These are phyloP conservation scores for Lepidurus packardi DNA, from an alignment of 1,140 invertebrate species.

Conservation along the genomic window DNA sequence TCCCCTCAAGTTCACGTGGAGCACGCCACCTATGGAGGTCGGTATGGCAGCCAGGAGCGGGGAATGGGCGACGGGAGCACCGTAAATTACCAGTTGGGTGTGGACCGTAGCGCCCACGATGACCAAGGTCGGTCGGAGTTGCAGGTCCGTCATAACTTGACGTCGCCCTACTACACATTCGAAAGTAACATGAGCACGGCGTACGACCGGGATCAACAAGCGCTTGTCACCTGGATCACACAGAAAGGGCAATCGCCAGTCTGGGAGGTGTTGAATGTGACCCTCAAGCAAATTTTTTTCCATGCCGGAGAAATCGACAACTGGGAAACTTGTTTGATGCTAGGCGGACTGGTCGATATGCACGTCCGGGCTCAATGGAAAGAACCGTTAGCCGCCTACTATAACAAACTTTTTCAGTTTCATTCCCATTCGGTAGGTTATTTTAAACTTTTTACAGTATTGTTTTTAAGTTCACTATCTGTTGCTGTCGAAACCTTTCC, in stretches of 20 bases:
- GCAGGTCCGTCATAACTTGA: conserved; percentile 2
- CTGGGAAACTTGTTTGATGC: conserved; percentile 3
- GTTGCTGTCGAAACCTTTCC: neutral
- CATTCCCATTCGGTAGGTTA: conserved; percentile 10
- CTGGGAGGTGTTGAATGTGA: conserved; percentile 18
- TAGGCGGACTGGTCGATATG: neutral
- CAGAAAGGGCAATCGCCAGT: neutral
- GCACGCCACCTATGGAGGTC: neutral
- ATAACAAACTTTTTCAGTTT: neutral
- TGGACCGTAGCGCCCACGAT: neutral
- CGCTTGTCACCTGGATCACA: conserved; percentile 6
- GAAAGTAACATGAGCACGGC: neutral
- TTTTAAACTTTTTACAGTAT: neutral
- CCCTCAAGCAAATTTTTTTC: neutral
- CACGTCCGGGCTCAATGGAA: conserved; percentile 7
- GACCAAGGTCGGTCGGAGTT: neutral
- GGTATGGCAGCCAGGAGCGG: neutral
- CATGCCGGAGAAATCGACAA: conserved; percentile 1
- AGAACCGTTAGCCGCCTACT: neutral
- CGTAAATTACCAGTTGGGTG: neutral
- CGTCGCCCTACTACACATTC: neutral
- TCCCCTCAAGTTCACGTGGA: neutral
- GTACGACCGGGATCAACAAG: neutral
- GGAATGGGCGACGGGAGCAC: neutral
- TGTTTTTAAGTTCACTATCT: neutral